Base-by-base conservation (phyloP, 2,888 invertebrate genomes). In the Diplolepis rosae region DNA sequence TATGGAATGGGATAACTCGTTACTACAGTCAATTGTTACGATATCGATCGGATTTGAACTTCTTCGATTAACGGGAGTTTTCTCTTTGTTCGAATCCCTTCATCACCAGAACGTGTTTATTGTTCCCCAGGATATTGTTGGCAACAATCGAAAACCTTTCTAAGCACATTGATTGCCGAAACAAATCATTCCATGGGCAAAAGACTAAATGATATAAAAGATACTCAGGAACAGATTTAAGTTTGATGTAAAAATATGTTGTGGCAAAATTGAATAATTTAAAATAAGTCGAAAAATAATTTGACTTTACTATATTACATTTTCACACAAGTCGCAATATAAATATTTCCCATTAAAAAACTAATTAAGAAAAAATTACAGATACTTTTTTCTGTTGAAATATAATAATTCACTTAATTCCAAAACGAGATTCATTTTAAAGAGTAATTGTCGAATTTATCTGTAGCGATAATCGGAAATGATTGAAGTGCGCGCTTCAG, bases 1-100 rank as follows among this genome's bases (percentile, higher is more conserved):
- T 80, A 81, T 80, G 76, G 79, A 74, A 24, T 77, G 68, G 73
- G 73, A 78, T 52, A 74, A 82, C 78, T 81, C 83, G 76, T 82
- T 83, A 81, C 79, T 77, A 73, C 74, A 74, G 69, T 71, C 73
- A 75, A 75, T 80, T 61, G 61, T 61, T 61, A 24, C 27, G 61
- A 61, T 61, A n/a, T 39, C 61, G 61, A 32, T 61, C 39, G 24
- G 27, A 39, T 22, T n/a, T 39, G n/a, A 61, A 61, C 61, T 61
- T 61, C 39, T 61, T 39, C 61, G 35, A 61, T 61, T 61, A 61
- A 61, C 35, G 24, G 61, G 24, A n/a, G 39, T 39, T 61, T 61
- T 61, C 56, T 24, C 35, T 61, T 61, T 39, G 24, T 32, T n/a
- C n/a, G 4, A 13, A 22, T 61, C 24, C 39, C 61, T 39, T 39